These are phyloP conservation scores for Barnardius zonarius DNA, from an alignment of 2,113 vertebrate species.

Conservation along the genomic window DNA sequence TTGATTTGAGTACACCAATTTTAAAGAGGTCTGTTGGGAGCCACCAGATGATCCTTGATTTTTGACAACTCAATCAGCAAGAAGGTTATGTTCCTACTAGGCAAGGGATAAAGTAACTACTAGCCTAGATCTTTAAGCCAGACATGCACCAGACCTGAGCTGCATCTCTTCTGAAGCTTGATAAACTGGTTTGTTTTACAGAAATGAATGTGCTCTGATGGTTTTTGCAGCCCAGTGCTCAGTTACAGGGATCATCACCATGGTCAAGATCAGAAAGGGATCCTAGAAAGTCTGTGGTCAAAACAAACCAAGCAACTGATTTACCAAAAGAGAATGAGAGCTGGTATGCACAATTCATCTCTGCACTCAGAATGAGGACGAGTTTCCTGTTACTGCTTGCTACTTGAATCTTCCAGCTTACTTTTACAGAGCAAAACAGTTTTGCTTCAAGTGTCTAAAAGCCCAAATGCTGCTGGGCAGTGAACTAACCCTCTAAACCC, in stretches of 20 bases:
- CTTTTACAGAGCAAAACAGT: not conserved
- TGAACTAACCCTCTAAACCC: not conserved
- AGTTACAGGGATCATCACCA: not conserved
- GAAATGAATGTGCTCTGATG: not conserved
- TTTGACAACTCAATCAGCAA: conserved; percentile 62
- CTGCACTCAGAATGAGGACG: not conserved
- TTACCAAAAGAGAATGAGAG: not conserved
- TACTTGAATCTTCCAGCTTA: not conserved
- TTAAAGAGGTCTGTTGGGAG: conserved; percentile 22
- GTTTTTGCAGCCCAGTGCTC: not conserved
- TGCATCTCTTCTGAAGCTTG: not conserved
- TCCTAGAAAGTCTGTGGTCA: not conserved
- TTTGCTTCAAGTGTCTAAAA: not conserved
- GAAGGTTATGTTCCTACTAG: not conserved
- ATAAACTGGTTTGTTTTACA: not conserved
- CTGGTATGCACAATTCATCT: not conserved
- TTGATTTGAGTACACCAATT: conserved; percentile 52
- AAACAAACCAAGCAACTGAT: not conserved
- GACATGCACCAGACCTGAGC: not conserved
- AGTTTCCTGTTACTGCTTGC: not conserved
- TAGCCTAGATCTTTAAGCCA: not conserved
- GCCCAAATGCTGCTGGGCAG: not conserved
- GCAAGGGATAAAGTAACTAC: not conserved
- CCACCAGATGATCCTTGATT: conserved; percentile 40
- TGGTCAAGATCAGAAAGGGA: not conserved